Evolutionary conservation across 1,140 invertebrate genomes (phyloP), one percentile per base, ranked within the genome.

Genomic region (Camponotus vicinus): DNA sequence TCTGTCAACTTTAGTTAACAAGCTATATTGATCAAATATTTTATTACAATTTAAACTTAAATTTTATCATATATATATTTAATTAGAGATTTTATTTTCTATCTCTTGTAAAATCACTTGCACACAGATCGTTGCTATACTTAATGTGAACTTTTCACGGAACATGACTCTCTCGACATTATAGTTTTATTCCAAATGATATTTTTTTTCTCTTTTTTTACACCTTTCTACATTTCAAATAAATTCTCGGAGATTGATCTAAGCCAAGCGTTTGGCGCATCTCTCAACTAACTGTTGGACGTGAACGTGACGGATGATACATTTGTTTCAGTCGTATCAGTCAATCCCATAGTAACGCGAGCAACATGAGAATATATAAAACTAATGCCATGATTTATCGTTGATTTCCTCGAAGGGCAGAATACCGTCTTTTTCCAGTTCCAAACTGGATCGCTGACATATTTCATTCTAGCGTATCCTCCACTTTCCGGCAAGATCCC

Each of bases 361-460:
- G 69, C 69, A 83, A 83, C 79, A 83, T 83, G 79, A 83, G 73
- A 83, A 83, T 83, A 57, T 61, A 83, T 73, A 75, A 83, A 83
- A 75, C 79, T 83, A 83, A 83, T 83, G 40, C 69, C 27, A 61
- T 75, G 79, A 83, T 83, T 83, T 83, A 83, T 73, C 79, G 79
- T 75, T 83, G 79, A 83, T 83, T 75, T 83, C 69, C 69, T 63
- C 79, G 40, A 83, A 83, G 73, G 79, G 79, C n/a, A 37, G 55
- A 83, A 83, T 83, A 83, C 79, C 79, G 61, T 73, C 79, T 83
- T 75, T 75, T 83, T 73, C 79, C 79, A 83, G 79, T 83, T 83
- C 63, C 79, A 83, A 83, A 75, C 79, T 21, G 79, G 69, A 83
- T 83, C 79, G 79, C 55, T 83, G 79, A 83, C 79, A 83, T 83